Conservation (phyloP, 2,113 vertebrate species). For the Heterochromis multidens region DNA sequence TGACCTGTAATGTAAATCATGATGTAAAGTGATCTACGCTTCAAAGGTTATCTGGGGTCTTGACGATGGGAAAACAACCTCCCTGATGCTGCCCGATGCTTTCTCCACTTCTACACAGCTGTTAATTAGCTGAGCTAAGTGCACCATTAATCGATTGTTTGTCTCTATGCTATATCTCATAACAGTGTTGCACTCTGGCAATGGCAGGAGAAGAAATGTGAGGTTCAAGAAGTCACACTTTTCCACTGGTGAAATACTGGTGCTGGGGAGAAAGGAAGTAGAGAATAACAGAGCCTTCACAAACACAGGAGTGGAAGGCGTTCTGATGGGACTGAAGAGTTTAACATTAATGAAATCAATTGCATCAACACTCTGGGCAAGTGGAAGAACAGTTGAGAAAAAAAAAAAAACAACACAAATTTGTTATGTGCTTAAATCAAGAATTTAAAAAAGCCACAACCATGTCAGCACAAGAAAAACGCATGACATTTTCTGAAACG, state of each 20-base stretch:
- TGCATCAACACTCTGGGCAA: neutral
- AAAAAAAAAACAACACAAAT: neutral
- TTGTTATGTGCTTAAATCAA: neutral
- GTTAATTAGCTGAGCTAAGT: conserved; percentile 78
- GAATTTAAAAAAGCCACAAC: neutral
- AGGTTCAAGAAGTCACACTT: conserved; percentile 61
- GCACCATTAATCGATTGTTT: conserved; percentile 79
- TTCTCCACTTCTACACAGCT: conserved; percentile 63
- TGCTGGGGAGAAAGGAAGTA: neutral
- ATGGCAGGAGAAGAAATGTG: conserved; percentile 59
- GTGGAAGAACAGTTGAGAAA: neutral
- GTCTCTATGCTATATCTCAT: conserved; percentile 74
- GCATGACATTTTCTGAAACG: neutral
- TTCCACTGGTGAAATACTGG: conserved; percentile 36
- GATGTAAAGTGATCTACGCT: conserved; percentile 51
- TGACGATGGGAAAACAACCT: conserved; percentile 34
- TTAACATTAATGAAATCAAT: neutral
- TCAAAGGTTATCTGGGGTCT: conserved; percentile 58
- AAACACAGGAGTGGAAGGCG: conserved; percentile 1
- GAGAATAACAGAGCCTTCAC: conserved; percentile 12
- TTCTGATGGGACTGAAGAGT: neutral
- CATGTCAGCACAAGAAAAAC: neutral
- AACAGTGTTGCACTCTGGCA: conserved; percentile 53
- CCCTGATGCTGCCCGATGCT: conserved; percentile 51
- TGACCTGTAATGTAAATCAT: conserved; percentile 23